Evolutionary conservation across 2,113 vertebrate species (phyloP).

Genomic region (Archilochus colubris): DNA sequence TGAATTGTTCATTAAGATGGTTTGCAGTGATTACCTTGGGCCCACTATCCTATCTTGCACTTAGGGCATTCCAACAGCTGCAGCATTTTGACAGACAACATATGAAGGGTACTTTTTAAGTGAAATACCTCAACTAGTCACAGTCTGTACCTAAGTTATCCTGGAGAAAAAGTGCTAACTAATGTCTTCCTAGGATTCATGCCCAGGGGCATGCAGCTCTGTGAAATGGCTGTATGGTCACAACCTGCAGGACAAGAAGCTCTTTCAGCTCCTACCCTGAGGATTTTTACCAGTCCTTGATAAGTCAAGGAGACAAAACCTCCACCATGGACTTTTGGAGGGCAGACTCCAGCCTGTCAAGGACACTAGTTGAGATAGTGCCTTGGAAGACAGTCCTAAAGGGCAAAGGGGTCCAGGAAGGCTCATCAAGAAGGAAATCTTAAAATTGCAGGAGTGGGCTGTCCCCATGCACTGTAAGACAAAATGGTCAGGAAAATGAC

Average conservation of each 20-base stretch:
- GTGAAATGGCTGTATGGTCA: neutral
- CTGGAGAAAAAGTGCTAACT: neutral
- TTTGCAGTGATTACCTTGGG: neutral
- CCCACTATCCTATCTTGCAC: neutral
- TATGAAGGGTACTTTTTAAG: neutral
- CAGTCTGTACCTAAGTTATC: neutral
- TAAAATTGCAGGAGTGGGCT: too few relatives aligned
- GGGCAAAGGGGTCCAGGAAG: too few relatives aligned
- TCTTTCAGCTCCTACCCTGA: neutral
- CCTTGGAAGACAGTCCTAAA: too few relatives aligned
- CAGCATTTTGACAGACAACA: neutral
- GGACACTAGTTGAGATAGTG: too few relatives aligned
- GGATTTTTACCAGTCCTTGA: too few relatives aligned
- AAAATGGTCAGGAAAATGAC: too few relatives aligned
- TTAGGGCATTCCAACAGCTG: neutral
- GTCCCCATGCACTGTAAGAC: too few relatives aligned
- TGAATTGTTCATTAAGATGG: neutral
- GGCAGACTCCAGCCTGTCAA: too few relatives aligned
- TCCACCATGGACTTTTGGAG: too few relatives aligned
- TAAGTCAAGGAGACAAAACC: too few relatives aligned
- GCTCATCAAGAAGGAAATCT: too few relatives aligned
- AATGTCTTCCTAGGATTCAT: neutral
- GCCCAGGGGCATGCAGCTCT: neutral
- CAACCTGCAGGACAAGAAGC: neutral
- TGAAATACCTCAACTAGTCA: neutral